Conservation (phyloP, 2,113 vertebrate genomes). For the Boleophthalmus pectinirostris region DNA sequence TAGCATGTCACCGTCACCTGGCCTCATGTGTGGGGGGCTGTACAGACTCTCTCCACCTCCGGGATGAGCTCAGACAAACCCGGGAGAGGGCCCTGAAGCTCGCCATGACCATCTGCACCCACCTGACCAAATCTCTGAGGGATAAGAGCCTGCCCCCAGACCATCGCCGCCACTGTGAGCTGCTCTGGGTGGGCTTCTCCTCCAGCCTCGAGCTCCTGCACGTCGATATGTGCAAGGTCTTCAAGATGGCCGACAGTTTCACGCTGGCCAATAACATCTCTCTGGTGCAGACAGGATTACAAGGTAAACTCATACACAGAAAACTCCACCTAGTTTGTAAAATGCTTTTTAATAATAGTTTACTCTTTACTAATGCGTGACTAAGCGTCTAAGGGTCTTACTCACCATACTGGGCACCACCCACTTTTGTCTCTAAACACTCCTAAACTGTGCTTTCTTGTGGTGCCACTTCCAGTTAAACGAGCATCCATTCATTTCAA, state of each 20-base stretch:
- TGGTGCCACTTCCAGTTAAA: too few relatives aligned
- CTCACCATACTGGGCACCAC: too few relatives aligned
- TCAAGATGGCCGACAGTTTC: conserved; percentile 68
- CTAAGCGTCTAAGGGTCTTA: not conserved
- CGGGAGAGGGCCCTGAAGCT: conserved; percentile 75
- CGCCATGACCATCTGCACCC: conserved; percentile 54
- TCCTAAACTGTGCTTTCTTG: too few relatives aligned
- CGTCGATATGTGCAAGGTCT: conserved; percentile 82
- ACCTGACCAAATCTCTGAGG: conserved; percentile 74
- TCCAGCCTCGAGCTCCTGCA: conserved; percentile 80
- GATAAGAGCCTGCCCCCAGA: conserved; percentile 72
- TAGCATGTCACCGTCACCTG: conserved; percentile 80
- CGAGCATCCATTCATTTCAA: too few relatives aligned
- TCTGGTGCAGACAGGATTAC: conserved; percentile 77
- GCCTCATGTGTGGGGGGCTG: conserved; percentile 77
- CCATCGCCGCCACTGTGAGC: conserved; percentile 75
- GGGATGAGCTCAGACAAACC: conserved; percentile 74
- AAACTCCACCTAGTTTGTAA: not conserved
- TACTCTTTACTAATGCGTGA: not conserved
- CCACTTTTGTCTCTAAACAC: too few relatives aligned
- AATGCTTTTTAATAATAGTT: not conserved
- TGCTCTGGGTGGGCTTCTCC: conserved; percentile 83
- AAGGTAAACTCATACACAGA: conserved; percentile 62
- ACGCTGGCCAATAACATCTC: conserved; percentile 51
- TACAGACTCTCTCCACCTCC: conserved; percentile 73